Evolutionary conservation across 2,888 invertebrate genomes (phyloP).

Genomic region (Exephanes ischioxanthus): DNA sequence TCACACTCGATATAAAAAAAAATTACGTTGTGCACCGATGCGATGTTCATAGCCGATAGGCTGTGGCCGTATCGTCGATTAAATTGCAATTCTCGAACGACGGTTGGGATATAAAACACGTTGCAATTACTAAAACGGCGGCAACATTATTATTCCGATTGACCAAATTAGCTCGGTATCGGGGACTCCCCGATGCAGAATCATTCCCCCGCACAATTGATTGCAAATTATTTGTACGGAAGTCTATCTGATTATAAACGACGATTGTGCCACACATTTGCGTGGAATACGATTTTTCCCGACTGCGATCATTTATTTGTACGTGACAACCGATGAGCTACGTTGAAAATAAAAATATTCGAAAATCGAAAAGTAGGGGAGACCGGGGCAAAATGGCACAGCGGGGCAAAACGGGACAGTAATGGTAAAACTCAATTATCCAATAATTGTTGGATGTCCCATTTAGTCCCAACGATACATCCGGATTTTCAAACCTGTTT

Average conservation of each 20-base stretch:
- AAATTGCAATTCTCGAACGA: slow-evolving; percentile 36
- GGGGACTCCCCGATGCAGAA: not conserved
- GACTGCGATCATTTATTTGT: not conserved
- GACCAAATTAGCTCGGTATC: slow-evolving; percentile 3
- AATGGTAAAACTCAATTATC: no score
- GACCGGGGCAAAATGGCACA: no score
- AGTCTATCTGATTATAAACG: not conserved
- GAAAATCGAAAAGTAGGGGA: not conserved
- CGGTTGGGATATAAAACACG: slow-evolving; percentile 17
- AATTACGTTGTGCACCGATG: slow-evolving; percentile 29
- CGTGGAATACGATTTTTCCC: not conserved
- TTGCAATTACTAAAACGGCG: slow-evolving; percentile 9
- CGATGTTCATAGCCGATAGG: not conserved
- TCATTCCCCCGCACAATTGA: not conserved
- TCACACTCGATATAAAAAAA: slow-evolving; percentile 3
- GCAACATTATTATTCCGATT: slow-evolving; percentile 20
- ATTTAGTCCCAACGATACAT: no score
- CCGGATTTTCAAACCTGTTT: no score
- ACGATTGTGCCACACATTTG: not conserved
- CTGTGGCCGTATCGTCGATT: slow-evolving; percentile 18
- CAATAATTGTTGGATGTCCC: no score
- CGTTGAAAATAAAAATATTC: not conserved
- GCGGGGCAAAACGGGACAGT: no score
- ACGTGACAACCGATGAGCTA: not conserved
- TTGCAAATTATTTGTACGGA: not conserved